A percentile compares a stretch with the other conserved stretches of the same genome.
These are phyloP conservation scores for Drosophila lacteicornis DNA, from an alignment of 1,140 invertebrate genomes.

Conservation along the genomic window DNA sequence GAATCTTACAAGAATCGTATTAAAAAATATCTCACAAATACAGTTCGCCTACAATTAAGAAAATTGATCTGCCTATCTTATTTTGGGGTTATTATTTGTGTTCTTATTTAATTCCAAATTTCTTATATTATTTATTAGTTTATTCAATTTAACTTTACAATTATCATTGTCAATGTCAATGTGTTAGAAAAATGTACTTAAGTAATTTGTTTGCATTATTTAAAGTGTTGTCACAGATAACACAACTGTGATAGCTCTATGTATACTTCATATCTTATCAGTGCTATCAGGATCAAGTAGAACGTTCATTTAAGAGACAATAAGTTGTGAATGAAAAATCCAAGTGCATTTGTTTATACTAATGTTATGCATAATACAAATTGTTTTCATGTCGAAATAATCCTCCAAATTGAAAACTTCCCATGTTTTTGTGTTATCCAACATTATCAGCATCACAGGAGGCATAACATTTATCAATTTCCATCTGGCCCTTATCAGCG, in stretches of 20 bases:
- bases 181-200: neutral
- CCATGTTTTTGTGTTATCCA: conserved; percentile 3
- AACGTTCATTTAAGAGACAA: neutral
- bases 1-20: no score
- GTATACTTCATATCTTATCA: neutral
- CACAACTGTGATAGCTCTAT: neutral
- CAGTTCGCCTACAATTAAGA: no score
- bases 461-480: conserved; percentile 18
- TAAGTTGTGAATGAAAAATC: conserved; percentile 7
- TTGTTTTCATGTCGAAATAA: neutral
- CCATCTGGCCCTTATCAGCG: conserved; percentile 13
- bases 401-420: neutral
- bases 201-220: neutral
- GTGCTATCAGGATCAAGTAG: neutral
- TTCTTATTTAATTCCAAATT: neutral
- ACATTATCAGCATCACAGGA: conserved; percentile 11
- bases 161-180: neutral
- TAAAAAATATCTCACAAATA: no score
- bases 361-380: no score
- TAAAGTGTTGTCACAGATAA: neutral
- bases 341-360: neutral
- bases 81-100: neutral
- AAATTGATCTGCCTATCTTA: no score
- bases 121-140: neutral
- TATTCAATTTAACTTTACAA: neutral